Percentiles rank a stretch among this genome's conserved stretches.
phyloP scores from a whole-genome alignment of 2,113 vertebrate genomes.

The Rhinolophus ferrumequinum region DNA sequence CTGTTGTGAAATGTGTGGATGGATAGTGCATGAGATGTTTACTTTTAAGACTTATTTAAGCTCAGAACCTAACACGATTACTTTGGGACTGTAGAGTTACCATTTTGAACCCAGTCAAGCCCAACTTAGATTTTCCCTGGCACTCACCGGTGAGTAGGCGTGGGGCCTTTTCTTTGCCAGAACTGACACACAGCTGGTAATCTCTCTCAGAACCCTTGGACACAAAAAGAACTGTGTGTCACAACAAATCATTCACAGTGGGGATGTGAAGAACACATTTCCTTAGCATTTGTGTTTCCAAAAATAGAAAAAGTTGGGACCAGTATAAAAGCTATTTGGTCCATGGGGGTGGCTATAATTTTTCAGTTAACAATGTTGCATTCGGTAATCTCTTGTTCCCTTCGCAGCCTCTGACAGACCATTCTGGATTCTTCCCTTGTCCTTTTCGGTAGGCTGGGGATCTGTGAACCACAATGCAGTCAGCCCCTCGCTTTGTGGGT shows the following conservation, averaged over 20 bases:
- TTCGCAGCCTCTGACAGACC: not conserved
- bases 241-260: not conserved
- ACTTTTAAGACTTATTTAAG: not conserved
- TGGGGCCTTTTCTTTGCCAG: constrained; percentile 90
- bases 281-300: not conserved
- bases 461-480: not conserved
- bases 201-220: constrained; percentile 89
- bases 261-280: not conserved
- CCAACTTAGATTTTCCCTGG: not conserved
- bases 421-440: not conserved
- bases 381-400: not conserved
- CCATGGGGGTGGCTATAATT: not conserved
- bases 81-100: not conserved
- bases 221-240: constrained; percentile 6
- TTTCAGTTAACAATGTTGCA: not conserved
- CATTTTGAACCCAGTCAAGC: not conserved
- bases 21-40: not conserved
- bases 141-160: constrained; percentile 92
- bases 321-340: not conserved
- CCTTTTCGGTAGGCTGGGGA: not conserved
- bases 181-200: constrained; percentile 92
- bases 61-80: not conserved
- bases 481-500: not conserved
- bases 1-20: not conserved
- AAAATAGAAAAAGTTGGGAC: not conserved